Evolutionary conservation across 2,888 invertebrate species (phyloP).

Genomic region (Mantis religiosa): DNA sequence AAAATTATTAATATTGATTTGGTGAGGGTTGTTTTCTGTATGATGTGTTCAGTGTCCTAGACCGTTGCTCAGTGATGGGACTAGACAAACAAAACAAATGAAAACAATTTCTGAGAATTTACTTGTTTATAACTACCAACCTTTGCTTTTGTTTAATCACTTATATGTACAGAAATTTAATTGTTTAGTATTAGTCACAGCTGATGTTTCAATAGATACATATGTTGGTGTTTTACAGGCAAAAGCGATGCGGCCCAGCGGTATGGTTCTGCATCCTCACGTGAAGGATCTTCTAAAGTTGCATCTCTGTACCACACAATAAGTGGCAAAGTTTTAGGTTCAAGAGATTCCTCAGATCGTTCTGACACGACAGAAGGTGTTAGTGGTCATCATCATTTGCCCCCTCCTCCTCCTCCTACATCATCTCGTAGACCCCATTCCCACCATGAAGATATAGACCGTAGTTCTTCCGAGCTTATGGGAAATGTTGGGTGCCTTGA

Average conservation of each 20-base stretch:
- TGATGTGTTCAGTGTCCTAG: too few species aligned
- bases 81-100: too few species aligned
- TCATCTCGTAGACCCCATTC: slow-evolving; percentile 15
- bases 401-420: slow-evolving; percentile 27
- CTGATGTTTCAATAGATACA: too few species aligned
- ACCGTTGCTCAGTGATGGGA: too few species aligned
- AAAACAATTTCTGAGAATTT: too few species aligned
- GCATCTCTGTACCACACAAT: slow-evolving; percentile 36
- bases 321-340: slow-evolving; percentile 35
- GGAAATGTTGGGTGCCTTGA: slow-evolving; percentile 24
- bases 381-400: slow-evolving; percentile 19
- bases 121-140: too few species aligned
- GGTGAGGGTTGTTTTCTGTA: too few species aligned
- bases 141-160: too few species aligned
- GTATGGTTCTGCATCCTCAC: slow-evolving; percentile 8
- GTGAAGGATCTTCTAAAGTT: slow-evolving; percentile 31
- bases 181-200: too few species aligned
- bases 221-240: slow-evolving; percentile 6
- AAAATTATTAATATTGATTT: too few species aligned
- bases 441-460: slow-evolving; percentile 18
- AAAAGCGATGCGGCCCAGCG: slow-evolving; percentile 19
- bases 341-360: slow-evolving; percentile 24
- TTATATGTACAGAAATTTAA: too few species aligned
- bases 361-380: slow-evolving; percentile 10
- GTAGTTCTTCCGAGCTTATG: slow-evolving; percentile 7